Base-by-base conservation (phyloP, 2,113 vertebrate species). In the Syngnathoides biaculeatus region DNA sequence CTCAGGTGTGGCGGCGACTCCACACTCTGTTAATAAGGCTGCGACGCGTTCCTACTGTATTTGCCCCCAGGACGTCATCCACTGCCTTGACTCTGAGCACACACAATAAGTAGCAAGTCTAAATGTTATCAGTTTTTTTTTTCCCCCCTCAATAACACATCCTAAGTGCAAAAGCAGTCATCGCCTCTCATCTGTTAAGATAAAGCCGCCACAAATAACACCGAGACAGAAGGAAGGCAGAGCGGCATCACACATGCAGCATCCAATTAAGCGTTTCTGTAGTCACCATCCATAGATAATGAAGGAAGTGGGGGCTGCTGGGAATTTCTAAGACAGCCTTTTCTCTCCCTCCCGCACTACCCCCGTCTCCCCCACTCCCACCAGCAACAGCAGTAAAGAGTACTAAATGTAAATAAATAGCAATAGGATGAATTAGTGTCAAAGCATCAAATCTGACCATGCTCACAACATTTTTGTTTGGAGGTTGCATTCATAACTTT, bases 401-500 rank as follows among this genome's bases (percentile, higher is more conserved):
- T n/a, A n/a, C n/a, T n/a, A n/a, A n/a, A n/a, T n/a, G n/a, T n/a
- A n/a, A n/a, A n/a, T 87, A 89, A 92, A 93, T 84, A 85, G 76
- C 19, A 67, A 67, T 88, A 82, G 88, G 84, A 87, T 87, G 57
- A 75, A 92, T 91, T 92, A 84, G 71, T 75, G 79, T 88, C 83
- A 73, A 80, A n/a, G n/a, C n/a, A 84, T 79, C 84, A 90, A 79
- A 86, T 72, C 77, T 84, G 79, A 66, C 68, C 22, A 85, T 87
- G 82, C 74, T 65, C 78, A 80, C 93, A 92, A 93, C 88, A 85
- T 89, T 92, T 88, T 90, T n/a, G n/a, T n/a, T 88, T 89, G 2
- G 84, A 87, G 83, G 91, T 93, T 87, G 88, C 84, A 92, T 93
- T 92, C 91, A 89, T 89, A 86, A 79, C 88, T 83, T 84, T 83